Evolutionary conservation across 2,113 vertebrate species (phyloP).

Genomic region (Tursiops truncatus): DNA sequence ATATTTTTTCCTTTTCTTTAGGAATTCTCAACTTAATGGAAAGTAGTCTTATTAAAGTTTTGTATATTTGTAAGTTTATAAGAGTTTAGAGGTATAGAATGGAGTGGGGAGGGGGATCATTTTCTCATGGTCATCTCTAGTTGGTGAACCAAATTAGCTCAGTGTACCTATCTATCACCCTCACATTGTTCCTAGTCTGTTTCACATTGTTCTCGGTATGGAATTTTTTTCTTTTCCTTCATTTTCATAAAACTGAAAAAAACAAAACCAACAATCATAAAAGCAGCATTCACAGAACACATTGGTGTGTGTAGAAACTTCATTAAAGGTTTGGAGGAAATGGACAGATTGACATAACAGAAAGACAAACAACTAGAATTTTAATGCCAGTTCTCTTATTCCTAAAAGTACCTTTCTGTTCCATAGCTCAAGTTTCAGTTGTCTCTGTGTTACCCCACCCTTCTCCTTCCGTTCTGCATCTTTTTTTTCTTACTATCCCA

Average conservation of each 20-base stretch:
- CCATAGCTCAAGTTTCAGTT: neutral
- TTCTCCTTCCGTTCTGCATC: neutral
- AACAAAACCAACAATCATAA: neutral
- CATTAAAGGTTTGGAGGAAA: neutral
- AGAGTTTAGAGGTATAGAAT: neutral
- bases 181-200: neutral
- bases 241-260: neutral
- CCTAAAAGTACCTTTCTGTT: neutral
- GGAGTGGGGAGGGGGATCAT: fast-evolving
- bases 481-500: neutral
- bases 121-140: neutral
- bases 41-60: neutral
- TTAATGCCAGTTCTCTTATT: neutral
- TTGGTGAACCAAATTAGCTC: neutral
- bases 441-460: neutral
- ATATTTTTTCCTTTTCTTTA: neutral
- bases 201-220: neutral
- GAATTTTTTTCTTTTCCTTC: neutral
- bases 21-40: neutral
- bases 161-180: neutral
- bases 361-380: neutral
- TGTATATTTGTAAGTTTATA: neutral
- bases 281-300: neutral
- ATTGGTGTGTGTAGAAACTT: neutral
- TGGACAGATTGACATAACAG: neutral